phyloP scores from a whole-genome alignment of 2,888 invertebrate species.

The Odontocolon sp. region DNA sequence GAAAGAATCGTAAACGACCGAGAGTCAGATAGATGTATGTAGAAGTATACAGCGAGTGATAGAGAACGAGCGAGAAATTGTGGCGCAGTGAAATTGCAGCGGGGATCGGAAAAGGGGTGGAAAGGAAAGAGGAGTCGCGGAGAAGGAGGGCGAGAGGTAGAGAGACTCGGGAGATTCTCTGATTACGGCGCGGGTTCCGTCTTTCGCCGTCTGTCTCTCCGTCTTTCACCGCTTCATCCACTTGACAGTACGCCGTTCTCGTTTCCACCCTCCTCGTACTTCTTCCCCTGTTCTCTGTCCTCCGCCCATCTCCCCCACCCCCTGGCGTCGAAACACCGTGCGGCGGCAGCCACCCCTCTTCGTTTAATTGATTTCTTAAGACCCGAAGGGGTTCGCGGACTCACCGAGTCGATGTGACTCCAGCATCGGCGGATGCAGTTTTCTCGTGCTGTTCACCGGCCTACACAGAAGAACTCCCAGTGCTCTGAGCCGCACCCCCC shows the following conservation, averaged over 20 bases:
- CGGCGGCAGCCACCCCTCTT: slow-evolving; percentile 60
- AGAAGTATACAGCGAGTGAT: slow-evolving; percentile 28
- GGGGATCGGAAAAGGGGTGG: slow-evolving; percentile 40
- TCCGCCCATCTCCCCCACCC: slow-evolving; percentile 39
- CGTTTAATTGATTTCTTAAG: slow-evolving; percentile 77
- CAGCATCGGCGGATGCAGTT: slow-evolving; percentile 60
- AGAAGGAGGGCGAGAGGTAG: slow-evolving; percentile 69
- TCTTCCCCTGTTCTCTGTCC: slow-evolving; percentile 66
- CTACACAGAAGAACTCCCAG: slow-evolving; percentile 61
- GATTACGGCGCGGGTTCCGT: slow-evolving; percentile 77
- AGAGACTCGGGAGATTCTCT: slow-evolving; percentile 72
- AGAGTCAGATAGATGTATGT: slow-evolving; percentile 46
- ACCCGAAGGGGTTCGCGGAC: slow-evolving; percentile 76
- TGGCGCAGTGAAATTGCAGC: slow-evolving; percentile 61
- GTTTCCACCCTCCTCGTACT: slow-evolving; percentile 60
- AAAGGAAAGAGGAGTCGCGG: slow-evolving; percentile 60
- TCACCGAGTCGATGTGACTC: slow-evolving; percentile 65
- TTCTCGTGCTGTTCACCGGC: slow-evolving; percentile 43
- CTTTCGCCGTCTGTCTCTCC: slow-evolving; percentile 75
- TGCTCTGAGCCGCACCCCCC: slow-evolving; percentile 60
- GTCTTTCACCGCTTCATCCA: slow-evolving; percentile 76
- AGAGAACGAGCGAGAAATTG: slow-evolving; percentile 43
- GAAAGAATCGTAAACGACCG: slow-evolving; percentile 51
- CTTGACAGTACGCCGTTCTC: slow-evolving; percentile 68
- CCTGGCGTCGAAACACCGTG: slow-evolving; percentile 45